A percentile compares a stretch with the other conserved stretches of the same genome.
phyloP scores from a whole-genome alignment of 2,888 invertebrate genomes.

The Dryocosmus kuriphilus region DNA sequence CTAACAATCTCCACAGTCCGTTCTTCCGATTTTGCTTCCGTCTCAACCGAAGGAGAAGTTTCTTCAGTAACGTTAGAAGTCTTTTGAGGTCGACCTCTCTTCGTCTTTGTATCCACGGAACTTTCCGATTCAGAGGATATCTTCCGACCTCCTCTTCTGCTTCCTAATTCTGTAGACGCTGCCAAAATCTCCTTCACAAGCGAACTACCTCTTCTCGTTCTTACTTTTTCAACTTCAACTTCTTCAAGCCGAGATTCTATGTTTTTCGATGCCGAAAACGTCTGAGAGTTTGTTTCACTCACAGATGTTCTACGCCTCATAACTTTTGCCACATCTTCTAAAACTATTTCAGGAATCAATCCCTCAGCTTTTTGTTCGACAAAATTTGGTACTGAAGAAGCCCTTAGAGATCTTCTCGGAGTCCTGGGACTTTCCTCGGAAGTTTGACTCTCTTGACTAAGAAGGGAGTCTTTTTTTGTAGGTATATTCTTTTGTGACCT shows the following conservation, averaged over 20 bases:
- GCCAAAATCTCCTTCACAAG: constrained; percentile 60
- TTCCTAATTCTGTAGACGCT: constrained; percentile 22
- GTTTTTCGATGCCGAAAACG: background rate
- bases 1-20: constrained; percentile 41
- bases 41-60: constrained; percentile 4
- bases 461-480: constrained; percentile 35
- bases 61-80: constrained; percentile 23
- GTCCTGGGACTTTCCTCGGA: background rate
- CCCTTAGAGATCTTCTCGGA: constrained; percentile 20
- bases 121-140: constrained; percentile 21
- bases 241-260: constrained; percentile 39
- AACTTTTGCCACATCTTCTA: background rate
- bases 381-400: constrained; percentile 18
- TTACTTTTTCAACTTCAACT: constrained; percentile 43
- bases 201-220: constrained; percentile 62
- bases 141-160: constrained; percentile 39
- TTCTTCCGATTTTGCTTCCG: constrained; percentile 41
- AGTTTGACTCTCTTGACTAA: background rate
- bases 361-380: background rate
- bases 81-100: constrained; percentile 15
- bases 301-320: background rate
- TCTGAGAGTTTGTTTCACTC: constrained; percentile 6
- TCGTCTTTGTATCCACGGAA: constrained; percentile 27
- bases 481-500: constrained; percentile 18
- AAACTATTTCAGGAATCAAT: background rate